Base-by-base conservation (phyloP, 2,797 vertebrate species). In the Amniataba percoides region DNA sequence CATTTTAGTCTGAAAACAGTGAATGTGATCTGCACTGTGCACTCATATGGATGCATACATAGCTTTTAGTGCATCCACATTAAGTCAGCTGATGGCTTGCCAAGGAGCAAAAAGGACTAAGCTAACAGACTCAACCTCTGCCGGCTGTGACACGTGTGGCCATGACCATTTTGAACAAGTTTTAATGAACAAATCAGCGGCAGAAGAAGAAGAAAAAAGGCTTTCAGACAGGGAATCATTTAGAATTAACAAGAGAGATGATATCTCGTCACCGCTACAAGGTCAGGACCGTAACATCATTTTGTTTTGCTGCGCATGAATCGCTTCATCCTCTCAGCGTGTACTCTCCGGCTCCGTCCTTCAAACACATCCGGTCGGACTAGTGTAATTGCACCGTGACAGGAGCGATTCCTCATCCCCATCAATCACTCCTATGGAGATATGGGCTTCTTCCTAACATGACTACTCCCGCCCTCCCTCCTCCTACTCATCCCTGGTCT, bases 351-450 rank as follows among this genome's bases (percentile, higher is more conserved):
- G 79, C 83, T 75, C 83, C 72, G 92, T 92, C 93, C 92, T 94
- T 93, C 92, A 93, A 87, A 87, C 79, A 72, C 87, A 87, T 91
- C 87, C 89, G 85, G 87, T 89, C 76, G 40, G 80, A 86, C 85
- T 68, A 74, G 52, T 83, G 90, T 94, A 92, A 94, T 94, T 93
- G 89, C 88, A 73, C 89, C 84, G 71, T 89, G 92, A 90, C 92
- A 88, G 87, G 68, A 68, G 45, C 48, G 31, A 91, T 93, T 89
- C 80, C 76, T 88, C 80, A 76, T 82, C 80, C 85, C 88, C 83
- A 89, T 93, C 92, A 88, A 92, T 93, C 92, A 92, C 82, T 79
- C 78, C 48, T 42, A 74, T 82, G 81, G 70, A 83, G 90, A 92
- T 83, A 87, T 40, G 66, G 72, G 83, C 76, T 78, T 77, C 77